These are phyloP conservation scores for Sceliomorpha sp. DNA, from an alignment of 2,888 invertebrate genomes.

Conservation along the genomic window DNA sequence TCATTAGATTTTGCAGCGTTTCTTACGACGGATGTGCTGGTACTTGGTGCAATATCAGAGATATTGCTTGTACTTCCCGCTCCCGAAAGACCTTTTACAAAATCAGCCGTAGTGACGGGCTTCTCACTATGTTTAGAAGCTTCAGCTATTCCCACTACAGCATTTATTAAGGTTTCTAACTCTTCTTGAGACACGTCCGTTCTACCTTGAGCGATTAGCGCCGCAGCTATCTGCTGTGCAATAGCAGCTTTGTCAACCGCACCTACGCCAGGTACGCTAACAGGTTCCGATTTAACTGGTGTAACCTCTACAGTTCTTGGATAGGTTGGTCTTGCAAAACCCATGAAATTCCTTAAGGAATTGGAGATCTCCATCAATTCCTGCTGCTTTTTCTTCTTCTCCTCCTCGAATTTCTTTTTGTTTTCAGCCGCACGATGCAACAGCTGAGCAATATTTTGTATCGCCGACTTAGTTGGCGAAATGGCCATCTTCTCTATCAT, in stretches of 20 bases:
- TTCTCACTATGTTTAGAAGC: slow-evolving; percentile 82
- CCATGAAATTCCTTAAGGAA: slow-evolving; percentile 58
- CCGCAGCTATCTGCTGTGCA: slow-evolving; percentile 90
- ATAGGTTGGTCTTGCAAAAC: slow-evolving; percentile 61
- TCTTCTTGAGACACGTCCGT: slow-evolving; percentile 90
- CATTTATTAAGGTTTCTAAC: slow-evolving; percentile 89
- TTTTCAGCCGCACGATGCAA: slow-evolving; percentile 85
- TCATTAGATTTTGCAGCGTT: slow-evolving; percentile 60
- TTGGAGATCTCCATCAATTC: slow-evolving; percentile 68
- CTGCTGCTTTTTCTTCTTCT: slow-evolving; percentile 71
- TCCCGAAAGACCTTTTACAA: slow-evolving; percentile 79
- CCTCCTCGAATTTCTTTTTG: slow-evolving; percentile 80
- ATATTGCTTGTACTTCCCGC: too few species aligned
- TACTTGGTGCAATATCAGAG: too few species aligned
- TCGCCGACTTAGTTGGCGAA: slow-evolving; percentile 87
- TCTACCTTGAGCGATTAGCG: slow-evolving; percentile 89
- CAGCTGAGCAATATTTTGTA: slow-evolving; percentile 88
- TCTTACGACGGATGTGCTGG: slow-evolving; percentile 5
- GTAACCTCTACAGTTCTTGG: slow-evolving; percentile 62
- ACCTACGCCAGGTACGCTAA: slow-evolving; percentile 87
- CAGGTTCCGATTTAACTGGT: slow-evolving; percentile 78
- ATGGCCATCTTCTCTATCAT: slow-evolving; percentile 85
- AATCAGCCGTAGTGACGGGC: slow-evolving; percentile 82
- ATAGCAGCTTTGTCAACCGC: slow-evolving; percentile 89
- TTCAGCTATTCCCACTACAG: slow-evolving; percentile 87